Evolutionary conservation across 2,113 vertebrate genomes (phyloP), one percentile per base, ranked within the genome.

Genomic region (Zeus faber): DNA sequence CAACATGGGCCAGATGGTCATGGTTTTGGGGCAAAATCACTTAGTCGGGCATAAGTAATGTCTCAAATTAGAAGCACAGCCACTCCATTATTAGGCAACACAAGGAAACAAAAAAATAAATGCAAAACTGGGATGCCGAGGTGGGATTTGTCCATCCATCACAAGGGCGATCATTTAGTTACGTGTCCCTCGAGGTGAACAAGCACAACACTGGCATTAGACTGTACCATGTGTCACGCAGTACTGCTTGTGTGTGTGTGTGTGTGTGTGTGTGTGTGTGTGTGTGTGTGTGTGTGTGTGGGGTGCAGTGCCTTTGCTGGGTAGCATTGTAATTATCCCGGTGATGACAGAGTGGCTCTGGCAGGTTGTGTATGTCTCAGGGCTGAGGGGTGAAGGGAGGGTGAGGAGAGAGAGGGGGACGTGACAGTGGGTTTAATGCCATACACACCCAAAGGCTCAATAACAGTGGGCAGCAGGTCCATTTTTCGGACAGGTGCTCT

Each of bases 1-100:
- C 64, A 58, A 61, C 69, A 57, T 58, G 62, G 79, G 73, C 79
- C 88, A 90, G 85, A 89, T 89, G 87, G 84, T 57, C 70, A 29
- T 75, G 77, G 81, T 85, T 87, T 68, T 62, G 63, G 77, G 83
- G 65, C 31, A 81, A 85, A 85, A 81, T 83, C 74, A 76, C 46
- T 83, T 74, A 80, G 81, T 70, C 64, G 58, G 56, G 71, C 79
- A 79, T 81, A 79, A 80, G 71, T 80, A 82, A 83, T 74, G 72
- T 37, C 40, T 67, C 52, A 54, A 54, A 73, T 78, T 75, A 85
- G 76, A 79, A 83, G 76, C 65, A 57, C 81, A 63, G 62, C 45
- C 41, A 40, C 53, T 64, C 47, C 50, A 76, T 82, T 76, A 83
- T 80, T 79, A 76, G 65, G 78, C 54, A 70, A 68, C 43, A 43